Base-by-base conservation (phyloP, 2,888 invertebrate genomes). In the Callimorpha dominula region DNA sequence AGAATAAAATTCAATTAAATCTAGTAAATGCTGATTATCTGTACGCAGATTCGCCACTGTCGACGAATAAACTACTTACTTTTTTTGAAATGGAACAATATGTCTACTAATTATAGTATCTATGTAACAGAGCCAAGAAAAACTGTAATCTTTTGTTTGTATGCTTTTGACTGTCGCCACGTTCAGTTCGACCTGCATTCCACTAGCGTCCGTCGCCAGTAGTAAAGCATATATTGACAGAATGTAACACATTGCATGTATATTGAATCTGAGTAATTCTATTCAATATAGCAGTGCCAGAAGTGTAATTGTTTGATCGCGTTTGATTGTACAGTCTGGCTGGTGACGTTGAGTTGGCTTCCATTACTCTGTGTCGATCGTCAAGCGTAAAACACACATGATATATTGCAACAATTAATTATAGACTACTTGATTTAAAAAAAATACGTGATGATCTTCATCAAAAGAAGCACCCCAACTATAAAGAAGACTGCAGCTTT, bases 151-250 rank as follows among this genome's bases (percentile, higher is more conserved):
- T n/a, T n/a, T 54, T 54, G 54, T 11, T 54, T n/a, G 17, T 54
- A 9, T n/a, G n/a, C 31, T 6, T 52, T 2, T 8, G 52, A 52
- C n/a, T 52, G 52, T 52, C 52, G n/a, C n/a, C 11, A 54, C 54
- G 0, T 54, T 9, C n/a, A 54, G 54, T 9, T 54, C n/a, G 54
- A 54, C n/a, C n/a, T 54, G 54, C 54, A 54, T 54, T 54, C 54
- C n/a, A 54, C 9, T 8, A 54, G n/a, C 54, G n/a, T 54, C 54
- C n/a, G 4, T 54, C 54, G n/a, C 4, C 54, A 54, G 54, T n/a
- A n/a, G 54, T 54, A 54, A 54, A 54, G 54, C 54, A 54, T n/a
- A n/a, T n/a, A 8, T n/a, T 54, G 54, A 54, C n/a, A 54, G n/a
- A 17, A 54, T n/a, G 4, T 20, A 57, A 20, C 57, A 12, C 9